Conservation (phyloP, 2,113 vertebrate species). For the Dasyprocta punctata region DNA sequence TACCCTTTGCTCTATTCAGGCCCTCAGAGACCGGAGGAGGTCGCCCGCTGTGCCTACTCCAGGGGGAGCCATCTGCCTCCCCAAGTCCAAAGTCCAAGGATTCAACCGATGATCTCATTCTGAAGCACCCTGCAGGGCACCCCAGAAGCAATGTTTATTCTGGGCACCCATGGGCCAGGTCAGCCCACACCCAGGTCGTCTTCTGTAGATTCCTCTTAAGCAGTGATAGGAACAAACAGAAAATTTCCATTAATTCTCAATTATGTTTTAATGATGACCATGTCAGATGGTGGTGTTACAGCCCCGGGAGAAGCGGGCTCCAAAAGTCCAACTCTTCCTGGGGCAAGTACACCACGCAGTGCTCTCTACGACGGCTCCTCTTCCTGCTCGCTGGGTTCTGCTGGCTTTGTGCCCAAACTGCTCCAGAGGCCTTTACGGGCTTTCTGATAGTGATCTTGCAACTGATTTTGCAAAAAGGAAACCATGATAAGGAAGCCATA, state of each 20-base stretch:
- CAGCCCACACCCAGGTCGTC: background rate
- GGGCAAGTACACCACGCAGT: background rate
- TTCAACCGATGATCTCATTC: background rate
- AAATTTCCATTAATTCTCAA: background rate
- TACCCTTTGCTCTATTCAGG: background rate
- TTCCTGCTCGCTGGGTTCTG: background rate
- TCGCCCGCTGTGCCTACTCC: too few relatives aligned
- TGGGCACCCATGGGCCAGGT: background rate
- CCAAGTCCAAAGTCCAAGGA: background rate
- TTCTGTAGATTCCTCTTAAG: background rate
- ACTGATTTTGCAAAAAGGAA: background rate
- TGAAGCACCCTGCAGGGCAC: background rate
- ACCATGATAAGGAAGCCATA: background rate
- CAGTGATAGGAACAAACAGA: background rate
- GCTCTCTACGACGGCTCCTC: background rate
- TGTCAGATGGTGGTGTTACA: background rate
- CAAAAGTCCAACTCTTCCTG: background rate
- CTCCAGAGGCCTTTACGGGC: background rate
- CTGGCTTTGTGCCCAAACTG: background rate
- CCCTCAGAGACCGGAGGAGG: background rate
- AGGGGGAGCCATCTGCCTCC: background rate
- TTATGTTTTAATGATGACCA: background rate
- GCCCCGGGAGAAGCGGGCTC: background rate
- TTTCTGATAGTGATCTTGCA: background rate
- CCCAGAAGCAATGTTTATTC: background rate